Evolutionary conservation across 2,888 invertebrate genomes (phyloP), one percentile per base, ranked within the genome.

Genomic region (Tholera decimalis): DNA sequence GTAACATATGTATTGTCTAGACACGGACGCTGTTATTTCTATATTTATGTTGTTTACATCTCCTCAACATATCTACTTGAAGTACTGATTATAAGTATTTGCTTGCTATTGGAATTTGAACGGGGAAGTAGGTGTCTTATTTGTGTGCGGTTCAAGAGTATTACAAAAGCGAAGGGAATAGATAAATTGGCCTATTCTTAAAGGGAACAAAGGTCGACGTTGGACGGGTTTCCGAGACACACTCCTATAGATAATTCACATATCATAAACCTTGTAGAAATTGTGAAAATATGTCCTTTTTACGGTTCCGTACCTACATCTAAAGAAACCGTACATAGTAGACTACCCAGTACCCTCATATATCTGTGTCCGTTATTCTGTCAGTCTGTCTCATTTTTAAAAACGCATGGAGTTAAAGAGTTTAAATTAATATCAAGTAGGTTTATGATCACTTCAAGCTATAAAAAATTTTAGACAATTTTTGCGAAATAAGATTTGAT

Each of bases 1-100:
- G 43, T 28, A 54, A 24, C 20, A 41, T 55, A n/a, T n/a, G n/a
- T 55, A 58, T 46, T 57, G 41, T 70, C 60, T 54, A 57, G 56
- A 49, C 77, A n/a, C 30, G 64, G 37, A 54, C 72, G 54, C 59
- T 43, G 53, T 71, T n/a, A 57, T 39, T 54, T 62, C 30, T 54
- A 71, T 77, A 71, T 60, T 56, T 49, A 76, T 44, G 24, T 39
- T 76, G 59, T 71, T 73, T 77, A 73, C 44, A 64, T 63, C 39
- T 53, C 39, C 37, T 30, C 49, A 53, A 53, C 44, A 61, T 75
- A 61, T 57, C 26, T 54, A 30, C 39, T 53, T 53, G 22, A 44
- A 47, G 37, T 58, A 73, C 15, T 4, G 59, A 50, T 26, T 51
- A 15, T 54, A 3, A 7, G 33, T 41, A 66, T 60, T 75, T 60